phyloP scores from a whole-genome alignment of 2,797 vertebrate genomes.

The Pelochelys cantorii region DNA sequence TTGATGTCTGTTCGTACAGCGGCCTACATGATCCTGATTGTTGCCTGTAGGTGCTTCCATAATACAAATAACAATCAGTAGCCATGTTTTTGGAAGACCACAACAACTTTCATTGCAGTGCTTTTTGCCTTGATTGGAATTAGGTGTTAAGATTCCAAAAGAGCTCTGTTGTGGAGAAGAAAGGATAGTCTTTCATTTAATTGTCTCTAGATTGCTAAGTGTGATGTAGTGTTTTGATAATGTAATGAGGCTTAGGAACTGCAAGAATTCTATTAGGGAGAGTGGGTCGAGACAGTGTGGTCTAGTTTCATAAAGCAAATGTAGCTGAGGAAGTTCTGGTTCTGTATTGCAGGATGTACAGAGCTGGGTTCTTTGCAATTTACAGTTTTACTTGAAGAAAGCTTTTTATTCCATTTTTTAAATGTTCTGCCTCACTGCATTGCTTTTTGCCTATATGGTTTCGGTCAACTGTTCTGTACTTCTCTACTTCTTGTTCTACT shows the following conservation, averaged over 20 bases:
- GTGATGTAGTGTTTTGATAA: not conserved
- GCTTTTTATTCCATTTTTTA: not conserved
- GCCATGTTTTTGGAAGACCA: accelerated
- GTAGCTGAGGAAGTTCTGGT: not conserved
- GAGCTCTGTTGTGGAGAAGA: not conserved
- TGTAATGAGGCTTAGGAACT: not conserved
- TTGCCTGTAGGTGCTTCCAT: not conserved
- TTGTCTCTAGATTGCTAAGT: not conserved
- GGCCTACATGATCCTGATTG: not conserved
- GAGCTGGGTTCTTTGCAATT: not conserved
- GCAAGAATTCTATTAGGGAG: not conserved
- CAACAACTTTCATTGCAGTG: not conserved
- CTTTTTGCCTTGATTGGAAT: not conserved
- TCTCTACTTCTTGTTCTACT: not conserved
- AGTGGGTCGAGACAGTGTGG: not conserved
- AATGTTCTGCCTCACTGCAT: not conserved
- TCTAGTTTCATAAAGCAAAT: not conserved
- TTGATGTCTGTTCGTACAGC: not conserved
- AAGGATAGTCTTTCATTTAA: not conserved
- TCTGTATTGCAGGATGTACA: not conserved
- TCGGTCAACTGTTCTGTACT: not conserved
- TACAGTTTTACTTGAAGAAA: not conserved
- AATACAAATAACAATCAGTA: not conserved
- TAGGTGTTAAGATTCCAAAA: not conserved
- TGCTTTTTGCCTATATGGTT: not conserved